These are phyloP conservation scores for Podabrus alpinus DNA, from an alignment of 2,888 invertebrate genomes.

Conservation along the genomic window DNA sequence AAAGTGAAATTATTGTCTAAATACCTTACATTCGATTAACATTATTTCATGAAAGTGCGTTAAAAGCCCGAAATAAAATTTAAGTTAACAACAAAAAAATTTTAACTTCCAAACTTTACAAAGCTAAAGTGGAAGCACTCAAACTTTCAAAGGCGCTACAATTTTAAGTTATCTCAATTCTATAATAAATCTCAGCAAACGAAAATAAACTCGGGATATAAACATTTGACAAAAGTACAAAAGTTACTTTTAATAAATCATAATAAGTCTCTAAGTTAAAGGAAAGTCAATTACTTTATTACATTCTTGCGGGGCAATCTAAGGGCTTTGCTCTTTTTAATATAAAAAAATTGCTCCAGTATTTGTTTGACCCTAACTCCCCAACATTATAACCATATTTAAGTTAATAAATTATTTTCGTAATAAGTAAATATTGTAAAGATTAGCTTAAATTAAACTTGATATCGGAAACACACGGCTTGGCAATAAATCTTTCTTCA, in stretches of 20 bases:
- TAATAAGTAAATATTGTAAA: not conserved
- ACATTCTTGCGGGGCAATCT: not conserved
- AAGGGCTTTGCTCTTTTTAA: not conserved
- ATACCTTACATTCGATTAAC: not conserved
- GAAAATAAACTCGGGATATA: not conserved
- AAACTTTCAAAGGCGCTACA: not conserved
- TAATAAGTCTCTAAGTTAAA: not conserved
- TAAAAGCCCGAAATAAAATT: not conserved
- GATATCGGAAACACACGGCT: conserved; percentile 10
- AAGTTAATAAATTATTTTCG: not conserved
- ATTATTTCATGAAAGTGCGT: not conserved
- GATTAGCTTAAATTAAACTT: conserved; percentile 15
- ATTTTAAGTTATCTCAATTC: not conserved
- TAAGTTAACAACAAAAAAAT: not conserved
- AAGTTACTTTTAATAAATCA: not conserved
- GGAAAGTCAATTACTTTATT: conserved; percentile 2
- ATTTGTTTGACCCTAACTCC: not conserved
- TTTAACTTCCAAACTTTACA: not conserved
- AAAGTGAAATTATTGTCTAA: not conserved
- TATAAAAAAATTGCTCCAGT: not conserved
- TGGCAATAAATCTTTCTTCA: conserved; percentile 7
- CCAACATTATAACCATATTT: not conserved
- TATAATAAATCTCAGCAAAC: not conserved
- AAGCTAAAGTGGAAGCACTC: not conserved
- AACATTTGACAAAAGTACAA: not conserved